Conservation (phyloP, 2,113 vertebrate genomes). For the Bos taurus region ARS-UCD2.0 NW_020192292.1:5004001-5004500, state of each 20-base stretch:
- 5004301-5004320: not conserved
- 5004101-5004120: not conserved
- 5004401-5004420: not conserved
- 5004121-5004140: not conserved
- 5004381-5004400: not conserved
- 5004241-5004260: not conserved
- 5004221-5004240: not conserved
- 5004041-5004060: not conserved
- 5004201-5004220: not conserved
- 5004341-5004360: not conserved
- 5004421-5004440: not conserved
- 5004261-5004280: not conserved
- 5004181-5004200: not conserved
- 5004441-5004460: not conserved
- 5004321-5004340: not conserved
- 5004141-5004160: not conserved
- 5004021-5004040: too few relatives aligned
- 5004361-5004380: not conserved
- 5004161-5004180: not conserved
- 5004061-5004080: not conserved
- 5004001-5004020: too few relatives aligned
- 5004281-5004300: not conserved
- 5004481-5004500: not conserved
- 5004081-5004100: not conserved
- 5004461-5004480: not conserved